A percentile compares a stretch with the other conserved stretches of the same genome.
Conservation (phyloP, 2,888 invertebrate genomes). For the Temnothorax ravouxi region DNA sequence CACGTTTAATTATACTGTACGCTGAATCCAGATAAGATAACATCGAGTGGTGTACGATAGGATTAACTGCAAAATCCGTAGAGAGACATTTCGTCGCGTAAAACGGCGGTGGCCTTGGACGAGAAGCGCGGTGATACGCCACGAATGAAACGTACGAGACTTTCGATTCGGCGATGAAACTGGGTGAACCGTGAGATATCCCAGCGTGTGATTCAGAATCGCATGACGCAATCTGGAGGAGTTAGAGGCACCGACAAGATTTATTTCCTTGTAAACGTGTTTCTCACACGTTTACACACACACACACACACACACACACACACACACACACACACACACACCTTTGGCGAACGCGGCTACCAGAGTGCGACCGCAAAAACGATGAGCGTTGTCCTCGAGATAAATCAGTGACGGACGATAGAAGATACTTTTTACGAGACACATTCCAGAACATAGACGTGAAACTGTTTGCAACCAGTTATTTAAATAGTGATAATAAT, state of each 20-base stretch:
- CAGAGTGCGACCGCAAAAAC: constrained; percentile 30
- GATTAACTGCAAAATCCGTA: constrained; percentile 6
- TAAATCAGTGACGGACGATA: constrained; percentile 23
- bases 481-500: constrained; percentile 41
- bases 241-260: constrained; percentile 27
- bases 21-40: constrained; percentile 27
- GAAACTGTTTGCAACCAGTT: constrained; percentile 10
- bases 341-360: constrained; percentile 7
- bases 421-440: constrained; percentile 31
- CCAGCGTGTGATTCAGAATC: constrained; percentile 40
- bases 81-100: not conserved
- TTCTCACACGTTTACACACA: not conserved
- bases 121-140: not conserved
- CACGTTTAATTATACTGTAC: constrained; percentile 8
- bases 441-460: constrained; percentile 31
- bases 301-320: not conserved
- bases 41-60: constrained; percentile 1
- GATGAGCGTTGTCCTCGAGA: constrained; percentile 36
- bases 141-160: constrained; percentile 6
- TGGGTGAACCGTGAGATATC: constrained; percentile 48
- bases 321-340: not conserved
- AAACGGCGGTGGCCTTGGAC: constrained; percentile 28
- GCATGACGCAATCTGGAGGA: constrained; percentile 30
- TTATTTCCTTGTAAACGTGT: constrained; percentile 36
- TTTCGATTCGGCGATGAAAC: constrained; percentile 46